A percentile compares a stretch with the other conserved stretches of the same genome.
Conservation (phyloP, 2,797 vertebrate species). For the Pogonophryne albipinna region DNA sequence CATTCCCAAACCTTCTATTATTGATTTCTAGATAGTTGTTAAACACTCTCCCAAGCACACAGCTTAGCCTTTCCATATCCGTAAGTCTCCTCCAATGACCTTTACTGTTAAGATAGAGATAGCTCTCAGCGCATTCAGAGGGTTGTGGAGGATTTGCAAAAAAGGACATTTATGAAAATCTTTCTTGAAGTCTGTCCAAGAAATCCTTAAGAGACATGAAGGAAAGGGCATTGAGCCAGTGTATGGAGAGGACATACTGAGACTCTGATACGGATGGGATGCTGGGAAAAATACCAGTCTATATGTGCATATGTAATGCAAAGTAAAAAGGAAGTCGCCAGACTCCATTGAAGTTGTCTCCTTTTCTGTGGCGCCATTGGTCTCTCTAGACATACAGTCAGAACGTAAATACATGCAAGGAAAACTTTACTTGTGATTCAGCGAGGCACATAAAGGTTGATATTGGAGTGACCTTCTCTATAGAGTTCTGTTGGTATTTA, state of each 20-base stretch:
- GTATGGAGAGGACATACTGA: slow-evolving; percentile 69
- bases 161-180: slow-evolving; percentile 82
- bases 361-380: slow-evolving; percentile 46
- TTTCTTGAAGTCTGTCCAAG: slow-evolving; percentile 75
- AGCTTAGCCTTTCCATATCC: slow-evolving; percentile 78
- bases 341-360: slow-evolving; percentile 63
- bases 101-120: slow-evolving; percentile 80
- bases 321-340: slow-evolving; percentile 64
- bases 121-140: slow-evolving; percentile 64
- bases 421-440: slow-evolving; percentile 51
- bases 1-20: slow-evolving; percentile 73
- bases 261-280: slow-evolving; percentile 75
- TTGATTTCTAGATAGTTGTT: slow-evolving; percentile 78
- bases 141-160: slow-evolving; percentile 78
- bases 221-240: slow-evolving; percentile 77
- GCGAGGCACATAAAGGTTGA: slow-evolving; percentile 35
- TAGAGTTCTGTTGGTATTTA: slow-evolving; percentile 35
- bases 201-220: slow-evolving; percentile 81
- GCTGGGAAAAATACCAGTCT: slow-evolving; percentile 75
- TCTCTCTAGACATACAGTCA: slow-evolving; percentile 49
- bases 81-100: slow-evolving; percentile 78
- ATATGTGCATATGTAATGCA: slow-evolving; percentile 83
- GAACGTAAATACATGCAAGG: slow-evolving; percentile 58
- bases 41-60: slow-evolving; percentile 69
- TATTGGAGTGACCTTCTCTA: slow-evolving; percentile 61